Percentiles rank a stretch among this genome's conserved stretches.
Conservation (phyloP, 2,797 vertebrate species). For the Chrosomus eos region DNA sequence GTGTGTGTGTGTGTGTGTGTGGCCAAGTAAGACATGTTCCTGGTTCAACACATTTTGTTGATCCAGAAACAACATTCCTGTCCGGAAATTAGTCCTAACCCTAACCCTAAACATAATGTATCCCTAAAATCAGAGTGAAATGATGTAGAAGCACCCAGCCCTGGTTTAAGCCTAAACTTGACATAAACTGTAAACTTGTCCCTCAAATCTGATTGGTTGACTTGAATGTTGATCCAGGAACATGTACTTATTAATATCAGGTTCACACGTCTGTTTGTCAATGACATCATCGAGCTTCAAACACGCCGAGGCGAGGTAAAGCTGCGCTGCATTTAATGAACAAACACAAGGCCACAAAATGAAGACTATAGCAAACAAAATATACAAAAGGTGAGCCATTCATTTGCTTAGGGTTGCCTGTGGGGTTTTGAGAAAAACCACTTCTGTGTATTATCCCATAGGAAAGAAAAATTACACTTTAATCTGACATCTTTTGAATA, state of each 20-base stretch:
- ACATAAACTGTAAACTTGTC: too few species aligned
- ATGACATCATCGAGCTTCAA: background rate
- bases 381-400: background rate
- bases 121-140: too few species aligned
- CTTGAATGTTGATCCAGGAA: too few species aligned
- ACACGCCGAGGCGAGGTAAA: background rate
- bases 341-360: background rate
- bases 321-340: background rate
- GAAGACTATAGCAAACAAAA: constrained; percentile 3
- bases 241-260: background rate
- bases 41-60: background rate
- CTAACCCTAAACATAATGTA: background rate
- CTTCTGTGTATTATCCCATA: background rate
- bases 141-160: too few species aligned
- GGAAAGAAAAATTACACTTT: background rate
- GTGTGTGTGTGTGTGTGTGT: background rate
- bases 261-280: background rate
- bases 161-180: too few species aligned
- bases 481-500: background rate
- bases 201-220: background rate
- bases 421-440: background rate
- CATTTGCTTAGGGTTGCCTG: background rate
- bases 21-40: background rate
- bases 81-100: too few species aligned
- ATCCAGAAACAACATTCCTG: background rate